Conservation (phyloP, 2,888 invertebrate genomes). For the Stramonita haemastoma region DNA sequence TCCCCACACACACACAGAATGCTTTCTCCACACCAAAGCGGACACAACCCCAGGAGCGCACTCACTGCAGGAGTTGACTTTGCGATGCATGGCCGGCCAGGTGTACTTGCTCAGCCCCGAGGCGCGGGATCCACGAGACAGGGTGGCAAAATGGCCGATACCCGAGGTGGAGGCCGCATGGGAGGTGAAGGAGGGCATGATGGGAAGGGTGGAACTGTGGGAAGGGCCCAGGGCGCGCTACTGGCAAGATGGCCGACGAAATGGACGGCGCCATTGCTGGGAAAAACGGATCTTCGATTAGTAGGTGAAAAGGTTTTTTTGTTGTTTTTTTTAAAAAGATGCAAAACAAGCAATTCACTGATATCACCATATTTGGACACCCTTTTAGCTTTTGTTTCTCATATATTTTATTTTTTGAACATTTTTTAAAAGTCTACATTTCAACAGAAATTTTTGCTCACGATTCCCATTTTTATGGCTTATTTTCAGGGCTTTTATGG, state of each 20-base stretch:
- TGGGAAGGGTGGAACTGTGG: conserved; percentile 33
- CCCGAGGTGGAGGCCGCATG: conserved; percentile 33
- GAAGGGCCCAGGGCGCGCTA: conserved; percentile 55
- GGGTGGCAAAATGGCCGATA: conserved; percentile 55
- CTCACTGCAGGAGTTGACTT: conserved; percentile 61
- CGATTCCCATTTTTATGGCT: too few relatives aligned
- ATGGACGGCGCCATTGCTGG: conserved; percentile 52
- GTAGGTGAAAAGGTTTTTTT: too few relatives aligned
- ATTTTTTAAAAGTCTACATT: too few relatives aligned
- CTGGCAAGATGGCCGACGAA: conserved; percentile 51
- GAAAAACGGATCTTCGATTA: not conserved
- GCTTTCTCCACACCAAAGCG: too few relatives aligned
- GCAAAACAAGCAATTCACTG: too few relatives aligned
- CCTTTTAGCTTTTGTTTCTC: too few relatives aligned
- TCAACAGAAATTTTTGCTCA: too few relatives aligned
- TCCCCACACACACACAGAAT: not conserved
- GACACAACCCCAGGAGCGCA: not conserved
- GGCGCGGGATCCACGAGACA: conserved; percentile 51
- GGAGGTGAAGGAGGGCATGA: conserved; percentile 18
- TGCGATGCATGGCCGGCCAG: conserved; percentile 51
- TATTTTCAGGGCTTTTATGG: too few relatives aligned
- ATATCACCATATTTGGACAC: too few relatives aligned
- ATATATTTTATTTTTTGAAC: too few relatives aligned
- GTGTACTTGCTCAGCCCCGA: conserved; percentile 42
- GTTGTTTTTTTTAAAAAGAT: too few relatives aligned